A percentile compares a stretch with the other conserved stretches of the same genome.
Conservation (phyloP, 2,888 invertebrate genomes). For the Dilophus febrilis region DNA sequence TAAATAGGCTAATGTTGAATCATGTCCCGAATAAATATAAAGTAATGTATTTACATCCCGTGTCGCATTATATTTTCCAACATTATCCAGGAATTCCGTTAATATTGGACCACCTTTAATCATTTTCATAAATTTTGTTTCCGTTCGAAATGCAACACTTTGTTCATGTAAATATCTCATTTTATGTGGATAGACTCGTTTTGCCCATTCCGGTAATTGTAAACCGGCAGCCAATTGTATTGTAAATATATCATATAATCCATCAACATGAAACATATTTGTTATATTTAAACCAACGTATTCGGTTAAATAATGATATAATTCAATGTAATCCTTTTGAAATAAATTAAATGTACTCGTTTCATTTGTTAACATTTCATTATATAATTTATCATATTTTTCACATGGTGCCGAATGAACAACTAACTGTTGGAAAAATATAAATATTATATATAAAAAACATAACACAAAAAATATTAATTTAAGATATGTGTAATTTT, state of each 20-base stretch:
- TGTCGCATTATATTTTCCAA: conserved; percentile 29
- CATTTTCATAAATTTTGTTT: conserved; percentile 50
- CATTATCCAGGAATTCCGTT: conserved; percentile 44
- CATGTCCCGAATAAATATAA: conserved; percentile 63
- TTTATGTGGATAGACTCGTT: conserved; percentile 45
- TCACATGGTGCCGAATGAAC: conserved; percentile 36
- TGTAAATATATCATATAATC: conserved; percentile 50
- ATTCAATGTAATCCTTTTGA: conserved; percentile 35
- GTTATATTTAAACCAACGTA: conserved; percentile 37
- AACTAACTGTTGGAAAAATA: conserved; percentile 18
- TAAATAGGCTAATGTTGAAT: conserved; percentile 59
- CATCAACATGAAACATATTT: conserved; percentile 49
- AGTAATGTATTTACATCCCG: conserved; percentile 37
- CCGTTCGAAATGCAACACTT: conserved; percentile 51
- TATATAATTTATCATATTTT: conserved; percentile 33
- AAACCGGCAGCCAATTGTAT: conserved; percentile 47
- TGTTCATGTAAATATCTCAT: conserved; percentile 49
- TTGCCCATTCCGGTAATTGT: conserved; percentile 58
- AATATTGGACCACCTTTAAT: conserved; percentile 58
- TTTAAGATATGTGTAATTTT: too few species aligned
- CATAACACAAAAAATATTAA: too few species aligned
- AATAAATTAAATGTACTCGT: too few species aligned
- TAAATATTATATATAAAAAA: too few species aligned
- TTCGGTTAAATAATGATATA: conserved; percentile 43
- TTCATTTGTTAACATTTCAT: conserved; percentile 33